Percentiles rank a stretch among this genome's conserved stretches.
Evolutionary conservation across 1,140 invertebrate species (phyloP).

Genomic region (Drosophila lini): DNA sequence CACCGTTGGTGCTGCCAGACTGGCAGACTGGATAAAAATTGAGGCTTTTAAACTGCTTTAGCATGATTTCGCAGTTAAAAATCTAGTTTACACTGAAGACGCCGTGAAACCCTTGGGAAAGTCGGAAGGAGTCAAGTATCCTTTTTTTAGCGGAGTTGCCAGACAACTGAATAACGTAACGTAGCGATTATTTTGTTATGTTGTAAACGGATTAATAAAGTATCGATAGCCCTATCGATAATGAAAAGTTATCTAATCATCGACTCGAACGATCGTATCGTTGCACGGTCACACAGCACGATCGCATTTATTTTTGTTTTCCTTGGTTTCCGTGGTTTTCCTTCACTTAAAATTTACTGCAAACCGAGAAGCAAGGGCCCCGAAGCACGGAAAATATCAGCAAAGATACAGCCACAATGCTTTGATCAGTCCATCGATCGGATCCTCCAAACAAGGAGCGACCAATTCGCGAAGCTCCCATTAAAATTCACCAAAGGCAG

Average conservation of each 20-base stretch:
- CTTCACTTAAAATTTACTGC: conserved; percentile 31
- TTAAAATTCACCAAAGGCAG: conserved; percentile 31
- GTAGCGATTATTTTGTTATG: no score
- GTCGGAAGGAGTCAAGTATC: no score
- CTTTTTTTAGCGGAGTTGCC: no score
- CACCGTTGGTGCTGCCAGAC: not conserved
- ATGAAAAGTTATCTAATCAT: not conserved
- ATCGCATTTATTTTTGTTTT: conserved; percentile 58
- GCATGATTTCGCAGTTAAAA: no score
- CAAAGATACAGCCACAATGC: conserved; percentile 28
- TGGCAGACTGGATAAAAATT: not conserved
- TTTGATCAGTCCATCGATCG: conserved; percentile 1
- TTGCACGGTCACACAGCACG: conserved; percentile 6
- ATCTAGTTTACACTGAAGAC: not conserved
- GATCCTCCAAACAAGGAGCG: conserved; percentile 29
- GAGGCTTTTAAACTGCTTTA: no score
- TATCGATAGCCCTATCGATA: not conserved
- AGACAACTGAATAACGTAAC: not conserved
- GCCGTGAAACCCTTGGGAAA: no score
- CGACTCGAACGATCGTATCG: not conserved
- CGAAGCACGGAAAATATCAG: not conserved
- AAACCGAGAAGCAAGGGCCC: not conserved
- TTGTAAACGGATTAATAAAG: no score
- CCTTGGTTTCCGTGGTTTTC: conserved; percentile 43
- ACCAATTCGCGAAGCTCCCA: conserved; percentile 5